Evolutionary conservation across 2,797 vertebrate genomes (phyloP).

Genomic region (Brachyalestes nurse): DNA sequence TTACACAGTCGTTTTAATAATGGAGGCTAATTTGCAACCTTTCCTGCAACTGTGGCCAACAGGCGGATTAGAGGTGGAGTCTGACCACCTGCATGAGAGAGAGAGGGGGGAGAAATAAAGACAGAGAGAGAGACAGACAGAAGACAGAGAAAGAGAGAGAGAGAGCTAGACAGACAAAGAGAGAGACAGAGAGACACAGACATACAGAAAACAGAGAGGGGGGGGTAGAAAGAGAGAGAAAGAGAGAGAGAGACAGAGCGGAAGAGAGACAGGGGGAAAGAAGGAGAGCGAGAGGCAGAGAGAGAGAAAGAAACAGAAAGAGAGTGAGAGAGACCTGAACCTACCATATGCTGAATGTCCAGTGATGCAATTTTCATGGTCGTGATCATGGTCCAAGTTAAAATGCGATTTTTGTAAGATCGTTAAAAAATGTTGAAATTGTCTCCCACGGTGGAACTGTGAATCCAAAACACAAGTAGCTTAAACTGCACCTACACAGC

Average conservation of each 20-base stretch:
- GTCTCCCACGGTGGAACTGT: not conserved
- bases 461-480: not conserved
- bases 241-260: too few species aligned
- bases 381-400: not conserved
- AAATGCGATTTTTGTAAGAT: not conserved
- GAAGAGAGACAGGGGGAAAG: too few species aligned
- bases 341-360: too few species aligned
- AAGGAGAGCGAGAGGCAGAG: too few species aligned
- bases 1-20: conserved; percentile 46
- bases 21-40: conserved; percentile 48
- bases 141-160: too few species aligned
- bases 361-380: too few species aligned
- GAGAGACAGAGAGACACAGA: too few species aligned
- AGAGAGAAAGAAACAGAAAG: too few species aligned
- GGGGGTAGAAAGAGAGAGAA: too few species aligned
- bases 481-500: conserved; percentile 16
- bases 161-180: not conserved
- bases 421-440: not conserved
- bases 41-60: conserved; percentile 43
- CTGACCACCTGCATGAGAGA: conserved; percentile 43
- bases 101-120: not conserved
- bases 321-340: too few species aligned
- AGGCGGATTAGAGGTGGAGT: conserved; percentile 35
- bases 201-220: too few species aligned
- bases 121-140: too few species aligned